These are phyloP conservation scores for Cynodonichthys magdalenae DNA, from an alignment of 2,797 vertebrate genomes.

Conservation along the genomic window DNA sequence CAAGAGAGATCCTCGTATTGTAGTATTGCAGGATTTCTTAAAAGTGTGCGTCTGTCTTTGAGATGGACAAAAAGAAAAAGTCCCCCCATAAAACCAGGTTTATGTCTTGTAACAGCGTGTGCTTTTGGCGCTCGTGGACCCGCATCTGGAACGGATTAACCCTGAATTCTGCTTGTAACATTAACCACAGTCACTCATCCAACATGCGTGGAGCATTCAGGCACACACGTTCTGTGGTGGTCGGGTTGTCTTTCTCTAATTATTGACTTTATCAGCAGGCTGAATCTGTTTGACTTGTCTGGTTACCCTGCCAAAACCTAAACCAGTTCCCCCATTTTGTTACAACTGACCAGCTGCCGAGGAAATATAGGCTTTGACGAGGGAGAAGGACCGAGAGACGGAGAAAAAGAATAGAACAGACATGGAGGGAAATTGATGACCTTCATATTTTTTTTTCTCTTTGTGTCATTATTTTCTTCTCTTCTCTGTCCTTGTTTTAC, in stretches of 20 bases:
- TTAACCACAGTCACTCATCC: constrained; percentile 49
- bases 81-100: constrained; percentile 29
- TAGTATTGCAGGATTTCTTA: background rate
- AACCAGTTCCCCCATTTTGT: constrained; percentile 53
- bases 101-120: constrained; percentile 48
- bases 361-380: constrained; percentile 53
- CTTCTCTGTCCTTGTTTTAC: constrained; percentile 34
- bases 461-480: constrained; percentile 5
- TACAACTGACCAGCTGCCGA: constrained; percentile 52
- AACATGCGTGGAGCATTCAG: constrained; percentile 1
- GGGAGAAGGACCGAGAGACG: constrained; percentile 32
- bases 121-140: constrained; percentile 41
- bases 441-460: constrained; percentile 21
- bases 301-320: constrained; percentile 47
- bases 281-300: constrained; percentile 62
- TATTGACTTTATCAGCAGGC: constrained; percentile 41
- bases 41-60: background rate
- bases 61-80: constrained; percentile 11
- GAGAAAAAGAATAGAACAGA: background rate
- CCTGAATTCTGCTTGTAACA: constrained; percentile 64
- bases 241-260: constrained; percentile 40
- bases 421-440: constrained; percentile 6
- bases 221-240: constrained; percentile 25
- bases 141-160: constrained; percentile 73
- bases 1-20: background rate